Evolutionary conservation across 2,888 invertebrate species (phyloP).

Genomic region (Hirtodrosophila histrioides): DNA sequence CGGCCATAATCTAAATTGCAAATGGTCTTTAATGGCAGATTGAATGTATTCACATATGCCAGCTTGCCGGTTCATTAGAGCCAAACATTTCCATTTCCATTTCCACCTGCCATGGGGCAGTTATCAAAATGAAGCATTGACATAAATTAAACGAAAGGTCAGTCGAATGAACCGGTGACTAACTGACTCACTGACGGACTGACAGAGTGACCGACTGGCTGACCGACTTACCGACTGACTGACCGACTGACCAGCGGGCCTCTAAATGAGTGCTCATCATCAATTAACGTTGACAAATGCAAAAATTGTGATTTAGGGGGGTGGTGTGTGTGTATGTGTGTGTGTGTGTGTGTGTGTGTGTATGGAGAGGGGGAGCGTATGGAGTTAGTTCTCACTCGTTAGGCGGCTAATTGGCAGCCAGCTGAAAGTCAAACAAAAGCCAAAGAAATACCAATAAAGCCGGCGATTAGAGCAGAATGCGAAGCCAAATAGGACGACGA

Average conservation of each 20-base stretch:
- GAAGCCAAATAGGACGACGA: constrained; percentile 44
- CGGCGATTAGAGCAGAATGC: constrained; percentile 49
- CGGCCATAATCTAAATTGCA: constrained; percentile 59
- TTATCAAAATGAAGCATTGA: constrained; percentile 64
- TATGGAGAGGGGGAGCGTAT: background rate
- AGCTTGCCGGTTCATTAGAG: constrained; percentile 46
- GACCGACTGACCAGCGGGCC: constrained; percentile 31
- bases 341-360: background rate
- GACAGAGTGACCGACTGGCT: constrained; percentile 20
- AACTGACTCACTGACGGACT: constrained; percentile 19
- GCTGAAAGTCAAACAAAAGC: constrained; percentile 72
- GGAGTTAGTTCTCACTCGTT: constrained; percentile 41
- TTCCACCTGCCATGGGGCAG: constrained; percentile 38
- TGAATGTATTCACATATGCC: constrained; percentile 32
- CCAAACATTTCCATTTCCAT: constrained; percentile 11
- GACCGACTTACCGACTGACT: constrained; percentile 24
- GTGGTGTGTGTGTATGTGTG: background rate
- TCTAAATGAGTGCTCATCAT: constrained; percentile 74
- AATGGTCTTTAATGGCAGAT: constrained; percentile 52
- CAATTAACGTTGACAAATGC: constrained; percentile 78
- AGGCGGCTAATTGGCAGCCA: constrained; percentile 69
- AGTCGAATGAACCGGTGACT: constrained; percentile 19
- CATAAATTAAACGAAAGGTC: constrained; percentile 70
- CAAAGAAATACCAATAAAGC: constrained; percentile 76
- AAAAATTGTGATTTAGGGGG: constrained; percentile 42